Evolutionary conservation across 2,113 vertebrate species (phyloP).

Genomic region (Rhineura floridana): DNA sequence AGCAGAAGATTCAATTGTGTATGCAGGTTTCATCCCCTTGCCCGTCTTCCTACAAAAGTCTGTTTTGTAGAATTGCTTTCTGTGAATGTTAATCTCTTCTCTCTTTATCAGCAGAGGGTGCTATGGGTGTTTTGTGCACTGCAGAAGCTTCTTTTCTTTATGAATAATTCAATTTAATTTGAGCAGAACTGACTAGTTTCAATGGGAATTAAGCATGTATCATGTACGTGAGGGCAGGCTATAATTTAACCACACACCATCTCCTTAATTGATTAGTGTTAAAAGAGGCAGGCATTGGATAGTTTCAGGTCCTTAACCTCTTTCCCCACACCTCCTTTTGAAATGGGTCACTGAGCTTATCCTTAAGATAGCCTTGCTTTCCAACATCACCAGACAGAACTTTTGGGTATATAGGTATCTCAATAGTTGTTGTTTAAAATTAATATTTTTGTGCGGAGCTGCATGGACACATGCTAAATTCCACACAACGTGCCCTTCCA

Average conservation of each 20-base stretch:
- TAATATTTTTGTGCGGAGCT: not conserved
- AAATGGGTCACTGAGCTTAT: conserved; percentile 39
- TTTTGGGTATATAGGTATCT: not conserved
- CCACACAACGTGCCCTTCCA: not conserved
- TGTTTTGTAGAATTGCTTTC: conserved; percentile 54
- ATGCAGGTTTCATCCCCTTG: conserved; percentile 52
- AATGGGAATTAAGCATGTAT: conserved; percentile 68
- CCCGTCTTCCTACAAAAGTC: conserved; percentile 39
- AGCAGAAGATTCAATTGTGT: no score
- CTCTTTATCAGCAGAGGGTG: conserved; percentile 73
- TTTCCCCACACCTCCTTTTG: conserved; percentile 28
- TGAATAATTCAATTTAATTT: conserved; percentile 69
- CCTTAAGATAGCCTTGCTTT: conserved; percentile 23
- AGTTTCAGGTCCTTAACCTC: conserved; percentile 57
- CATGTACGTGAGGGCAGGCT: conserved; percentile 57
- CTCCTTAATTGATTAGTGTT: conserved; percentile 63
- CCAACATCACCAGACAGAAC: conserved; percentile 14
- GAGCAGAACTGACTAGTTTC: conserved; percentile 68
- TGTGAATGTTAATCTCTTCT: conserved; percentile 63
- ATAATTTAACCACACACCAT: conserved; percentile 65
- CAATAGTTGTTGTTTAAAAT: not conserved
- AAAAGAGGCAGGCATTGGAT: conserved; percentile 60
- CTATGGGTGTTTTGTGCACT: conserved; percentile 71
- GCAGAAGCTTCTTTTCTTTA: conserved; percentile 63
- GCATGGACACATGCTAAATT: conserved; percentile 9